phyloP scores from a whole-genome alignment of 2,113 vertebrate species.

The Drymodes brunneopygia region DNA sequence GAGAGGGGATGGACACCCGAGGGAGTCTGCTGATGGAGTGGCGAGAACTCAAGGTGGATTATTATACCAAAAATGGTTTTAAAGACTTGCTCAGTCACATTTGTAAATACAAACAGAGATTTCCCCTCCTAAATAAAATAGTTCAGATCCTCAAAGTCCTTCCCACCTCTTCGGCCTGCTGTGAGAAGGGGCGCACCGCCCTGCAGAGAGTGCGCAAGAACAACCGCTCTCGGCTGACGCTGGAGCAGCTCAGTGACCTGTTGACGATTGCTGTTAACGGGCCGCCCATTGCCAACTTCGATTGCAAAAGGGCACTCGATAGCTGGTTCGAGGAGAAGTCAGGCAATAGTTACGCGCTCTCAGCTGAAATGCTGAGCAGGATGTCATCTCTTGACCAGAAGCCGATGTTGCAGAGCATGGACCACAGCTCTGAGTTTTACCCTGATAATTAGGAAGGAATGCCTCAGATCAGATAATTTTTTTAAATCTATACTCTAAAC shows the following conservation, averaged over 20 bases:
- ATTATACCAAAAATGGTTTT: constrained; percentile 88
- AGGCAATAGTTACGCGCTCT: constrained; percentile 82
- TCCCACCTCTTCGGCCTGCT: constrained; percentile 88
- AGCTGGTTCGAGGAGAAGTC: constrained; percentile 99
- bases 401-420: constrained; percentile 77
- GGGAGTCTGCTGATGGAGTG: constrained; percentile 86
- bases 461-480: constrained; percentile 71
- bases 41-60: constrained; percentile 92
- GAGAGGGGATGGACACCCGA: constrained; percentile 76
- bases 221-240: constrained; percentile 84
- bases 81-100: constrained; percentile 89
- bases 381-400: constrained; percentile 86
- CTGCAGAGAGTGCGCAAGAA: constrained; percentile 87
- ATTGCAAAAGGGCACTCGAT: constrained; percentile 90
- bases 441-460: constrained; percentile 78
- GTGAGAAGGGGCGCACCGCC: constrained; percentile 85
- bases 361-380: constrained; percentile 83
- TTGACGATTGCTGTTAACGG: constrained; percentile 87
- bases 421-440: constrained; percentile 85
- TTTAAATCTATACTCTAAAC: constrained; percentile 79
- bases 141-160: constrained; percentile 87
- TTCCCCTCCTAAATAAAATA: constrained; percentile 86
- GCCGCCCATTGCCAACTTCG: constrained; percentile 85
- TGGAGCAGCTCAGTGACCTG: constrained; percentile 92
- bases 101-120: constrained; percentile 88